phyloP scores from a whole-genome alignment of 1,140 invertebrate genomes.

The Microplitis demolitor region DNA sequence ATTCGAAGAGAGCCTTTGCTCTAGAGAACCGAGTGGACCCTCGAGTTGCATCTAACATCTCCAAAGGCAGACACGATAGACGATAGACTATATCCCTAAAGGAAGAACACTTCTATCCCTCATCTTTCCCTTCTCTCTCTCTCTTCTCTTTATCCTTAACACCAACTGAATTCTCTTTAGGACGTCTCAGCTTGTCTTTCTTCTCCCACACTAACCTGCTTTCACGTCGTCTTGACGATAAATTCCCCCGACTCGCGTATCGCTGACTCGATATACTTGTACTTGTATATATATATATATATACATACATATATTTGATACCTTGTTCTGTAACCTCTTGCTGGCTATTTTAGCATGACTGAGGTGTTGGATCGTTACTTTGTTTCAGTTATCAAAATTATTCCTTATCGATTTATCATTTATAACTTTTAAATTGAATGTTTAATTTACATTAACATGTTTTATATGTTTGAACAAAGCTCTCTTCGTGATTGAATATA shows the following conservation, averaged over 20 bases:
- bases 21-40: neutral
- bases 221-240: slow-evolving; percentile 38
- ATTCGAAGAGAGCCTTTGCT: neutral
- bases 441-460: no score
- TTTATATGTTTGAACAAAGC: no score
- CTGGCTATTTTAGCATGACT: slow-evolving; percentile 6
- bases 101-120: slow-evolving; percentile 36
- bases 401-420: neutral
- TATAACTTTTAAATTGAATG: no score
- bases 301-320: neutral
- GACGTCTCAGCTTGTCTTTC: neutral
- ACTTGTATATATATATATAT: slow-evolving; percentile 1
- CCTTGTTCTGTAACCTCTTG: neutral
- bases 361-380: slow-evolving; percentile 27
- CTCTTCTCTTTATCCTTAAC: slow-evolving; percentile 36
- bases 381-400: neutral
- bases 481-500: no score
- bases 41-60: slow-evolving; percentile 2
- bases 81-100: neutral
- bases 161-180: no score
- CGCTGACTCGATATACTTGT: slow-evolving; percentile 41
- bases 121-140: slow-evolving; percentile 38
- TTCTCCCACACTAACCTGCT: slow-evolving; percentile 37
- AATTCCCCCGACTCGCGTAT: slow-evolving; percentile 47
- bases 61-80: neutral